Percentiles rank a stretch among this genome's conserved stretches.
Evolutionary conservation across 2,797 vertebrate species (phyloP).

Genomic region (Tangara arthus): DNA sequence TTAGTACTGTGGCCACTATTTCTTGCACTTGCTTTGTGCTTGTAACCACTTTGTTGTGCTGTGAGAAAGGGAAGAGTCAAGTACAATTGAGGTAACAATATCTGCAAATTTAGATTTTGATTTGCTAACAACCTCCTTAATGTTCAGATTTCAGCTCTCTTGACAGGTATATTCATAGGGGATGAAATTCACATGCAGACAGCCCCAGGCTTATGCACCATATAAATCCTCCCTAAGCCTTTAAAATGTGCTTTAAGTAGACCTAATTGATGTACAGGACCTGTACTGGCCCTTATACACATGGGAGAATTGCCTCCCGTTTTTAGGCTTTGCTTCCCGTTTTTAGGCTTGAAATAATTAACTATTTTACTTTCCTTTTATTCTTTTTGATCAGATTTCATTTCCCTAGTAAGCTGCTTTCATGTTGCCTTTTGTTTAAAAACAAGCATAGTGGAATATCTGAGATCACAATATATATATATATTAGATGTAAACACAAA

Average conservation of each 20-base stretch:
- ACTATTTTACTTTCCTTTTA: neutral
- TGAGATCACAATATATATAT: neutral
- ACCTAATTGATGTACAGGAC: slow-evolving; percentile 46
- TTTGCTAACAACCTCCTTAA: slow-evolving; percentile 46
- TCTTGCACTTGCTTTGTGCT: neutral
- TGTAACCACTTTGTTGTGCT: neutral
- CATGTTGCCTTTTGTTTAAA: neutral
- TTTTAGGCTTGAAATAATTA: slow-evolving; percentile 35
- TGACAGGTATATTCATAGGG: slow-evolving; percentile 29
- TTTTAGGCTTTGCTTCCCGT: neutral
- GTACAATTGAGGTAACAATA: neutral
- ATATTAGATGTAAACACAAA: neutral
- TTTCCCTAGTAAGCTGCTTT: neutral
- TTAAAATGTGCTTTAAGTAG: slow-evolving; percentile 41
- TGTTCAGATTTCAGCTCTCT: slow-evolving; percentile 25
- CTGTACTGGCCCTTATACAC: neutral
- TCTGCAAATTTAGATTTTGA: slow-evolving; percentile 12
- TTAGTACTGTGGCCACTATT: neutral
- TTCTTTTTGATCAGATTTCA: neutral
- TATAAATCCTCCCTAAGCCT: slow-evolving; percentile 37
- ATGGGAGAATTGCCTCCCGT: neutral
- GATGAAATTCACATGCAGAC: slow-evolving; percentile 13
- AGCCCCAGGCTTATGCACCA: slow-evolving; percentile 15
- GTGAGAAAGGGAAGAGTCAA: neutral
- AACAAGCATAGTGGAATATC: neutral